Evolutionary conservation across 2,113 vertebrate species (phyloP), one percentile per base, ranked within the genome.

Genomic region (Cebidichthys violaceus): DNA sequence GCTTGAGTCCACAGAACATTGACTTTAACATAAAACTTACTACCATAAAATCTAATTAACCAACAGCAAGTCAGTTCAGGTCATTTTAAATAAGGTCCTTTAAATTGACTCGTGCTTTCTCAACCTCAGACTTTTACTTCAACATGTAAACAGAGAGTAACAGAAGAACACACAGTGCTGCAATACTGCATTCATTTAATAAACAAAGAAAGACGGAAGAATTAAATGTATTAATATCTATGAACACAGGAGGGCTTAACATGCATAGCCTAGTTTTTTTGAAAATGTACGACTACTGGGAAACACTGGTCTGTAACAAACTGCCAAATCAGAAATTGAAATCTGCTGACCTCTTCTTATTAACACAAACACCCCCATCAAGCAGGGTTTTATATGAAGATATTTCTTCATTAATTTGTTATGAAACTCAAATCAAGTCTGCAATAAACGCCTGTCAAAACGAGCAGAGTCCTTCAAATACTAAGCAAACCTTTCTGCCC

Each of bases 391-490:
- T 45, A 29, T 37, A 31, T 39, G 4, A 60, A 70, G 47, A 55
- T 4, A n/a, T 45, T 67, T 31, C 43, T 50, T 18, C 27, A 29
- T 68, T 47, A 68, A 62, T 67, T 59, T 70, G 18, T 29, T 14
- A 52, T 29, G 29, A 70, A 74, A 66, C 43, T 60, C 35, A 45
- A 84, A 73, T 64, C 0, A 15, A 77, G 20, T 73, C 62, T 3
- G 43, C 73, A n/a, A 37, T 62, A 33, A 73, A 74, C 72, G 31
- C 50, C 68, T 15, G 60, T 61, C 52, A 64, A 54, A 73, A 43
- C 47, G 31, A 70, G 55, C 75, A 82, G 77, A 88, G 72, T 82
- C 45, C 52, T 81, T 82, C 74, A 52, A 88, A 84, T 61, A 77
- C 54, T 13, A 61, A 61, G 64, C 43, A 77, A 55, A 74, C 45